phyloP scores from a whole-genome alignment of 2,797 vertebrate species.

The Halcyon leucocephala region DNA sequence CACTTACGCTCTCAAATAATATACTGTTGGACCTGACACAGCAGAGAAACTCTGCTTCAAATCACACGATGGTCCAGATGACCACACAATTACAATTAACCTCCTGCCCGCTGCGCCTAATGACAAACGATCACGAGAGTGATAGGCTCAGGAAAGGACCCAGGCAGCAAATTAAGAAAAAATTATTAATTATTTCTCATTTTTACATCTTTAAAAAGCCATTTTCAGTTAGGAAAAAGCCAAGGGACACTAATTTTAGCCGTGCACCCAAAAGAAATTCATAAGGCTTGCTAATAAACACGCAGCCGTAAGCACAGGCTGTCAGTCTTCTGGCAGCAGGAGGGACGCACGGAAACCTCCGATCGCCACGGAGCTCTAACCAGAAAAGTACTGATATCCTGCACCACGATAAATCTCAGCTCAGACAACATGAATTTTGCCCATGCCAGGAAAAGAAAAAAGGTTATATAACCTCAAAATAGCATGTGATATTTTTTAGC shows the following conservation, averaged over 20 bases:
- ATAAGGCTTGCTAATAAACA: constrained; percentile 5
- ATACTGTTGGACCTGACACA: constrained; percentile 69
- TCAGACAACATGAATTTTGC: constrained; percentile 6
- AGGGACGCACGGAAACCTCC: not conserved
- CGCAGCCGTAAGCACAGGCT: not conserved
- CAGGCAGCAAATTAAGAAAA: constrained; percentile 14
- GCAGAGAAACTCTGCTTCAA: constrained; percentile 74
- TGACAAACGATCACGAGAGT: constrained; percentile 70
- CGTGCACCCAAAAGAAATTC: constrained; percentile 27
- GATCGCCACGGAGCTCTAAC: not conserved
- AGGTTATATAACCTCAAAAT: not conserved
- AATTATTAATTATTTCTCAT: not conserved
- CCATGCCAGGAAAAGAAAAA: not conserved
- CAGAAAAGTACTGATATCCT: not conserved
- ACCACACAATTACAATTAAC: constrained; percentile 82
- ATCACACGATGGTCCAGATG: constrained; percentile 73
- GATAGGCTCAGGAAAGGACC: constrained; percentile 34
- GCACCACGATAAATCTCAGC: not conserved
- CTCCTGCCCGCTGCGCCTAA: constrained; percentile 65
- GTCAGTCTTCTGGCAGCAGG: constrained; percentile 6
- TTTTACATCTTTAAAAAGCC: constrained; percentile 40
- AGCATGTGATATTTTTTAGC: not conserved
- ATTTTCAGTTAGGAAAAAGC: constrained; percentile 32
- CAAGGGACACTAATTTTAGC: constrained; percentile 27
- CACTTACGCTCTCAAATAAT: constrained; percentile 75